Conservation (phyloP, 2,797 vertebrate species). For the Dryobates pubescens region DNA sequence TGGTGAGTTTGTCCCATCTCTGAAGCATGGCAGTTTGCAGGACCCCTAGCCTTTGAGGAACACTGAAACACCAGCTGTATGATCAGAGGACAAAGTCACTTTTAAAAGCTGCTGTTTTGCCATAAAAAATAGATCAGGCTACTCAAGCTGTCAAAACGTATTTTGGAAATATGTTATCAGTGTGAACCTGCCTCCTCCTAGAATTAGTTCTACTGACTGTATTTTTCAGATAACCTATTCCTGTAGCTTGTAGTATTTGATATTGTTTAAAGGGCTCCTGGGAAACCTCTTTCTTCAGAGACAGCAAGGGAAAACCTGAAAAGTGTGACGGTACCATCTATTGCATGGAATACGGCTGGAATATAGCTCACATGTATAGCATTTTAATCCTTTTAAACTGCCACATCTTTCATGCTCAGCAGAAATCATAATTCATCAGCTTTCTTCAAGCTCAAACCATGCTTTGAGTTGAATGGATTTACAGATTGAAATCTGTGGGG, state of each 20-base stretch:
- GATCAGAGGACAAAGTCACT: not conserved
- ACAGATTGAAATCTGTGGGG: not conserved
- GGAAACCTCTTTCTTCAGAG: not conserved
- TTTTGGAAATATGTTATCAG: not conserved
- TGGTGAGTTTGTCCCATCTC: not conserved
- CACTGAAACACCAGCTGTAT: not conserved
- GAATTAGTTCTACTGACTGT: not conserved
- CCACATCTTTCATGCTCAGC: not conserved
- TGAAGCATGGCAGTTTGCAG: not conserved
- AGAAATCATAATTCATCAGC: not conserved
- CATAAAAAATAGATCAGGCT: slow-evolving; percentile 8
- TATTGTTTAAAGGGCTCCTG: not conserved
- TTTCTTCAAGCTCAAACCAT: not conserved
- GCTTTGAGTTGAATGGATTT: not conserved
- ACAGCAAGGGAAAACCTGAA: not conserved
- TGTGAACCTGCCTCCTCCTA: not conserved
- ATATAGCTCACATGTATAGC: not conserved
- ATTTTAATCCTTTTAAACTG: not conserved
- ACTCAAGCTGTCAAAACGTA: not conserved
- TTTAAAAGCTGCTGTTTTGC: not conserved
- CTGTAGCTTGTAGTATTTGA: not conserved
- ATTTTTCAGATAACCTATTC: not conserved
- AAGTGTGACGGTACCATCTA: not conserved
- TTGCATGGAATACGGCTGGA: not conserved
- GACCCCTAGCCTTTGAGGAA: not conserved